Evolutionary conservation across 2,797 vertebrate species (phyloP).

Genomic region (Sylvilagus floridanus): DNA sequence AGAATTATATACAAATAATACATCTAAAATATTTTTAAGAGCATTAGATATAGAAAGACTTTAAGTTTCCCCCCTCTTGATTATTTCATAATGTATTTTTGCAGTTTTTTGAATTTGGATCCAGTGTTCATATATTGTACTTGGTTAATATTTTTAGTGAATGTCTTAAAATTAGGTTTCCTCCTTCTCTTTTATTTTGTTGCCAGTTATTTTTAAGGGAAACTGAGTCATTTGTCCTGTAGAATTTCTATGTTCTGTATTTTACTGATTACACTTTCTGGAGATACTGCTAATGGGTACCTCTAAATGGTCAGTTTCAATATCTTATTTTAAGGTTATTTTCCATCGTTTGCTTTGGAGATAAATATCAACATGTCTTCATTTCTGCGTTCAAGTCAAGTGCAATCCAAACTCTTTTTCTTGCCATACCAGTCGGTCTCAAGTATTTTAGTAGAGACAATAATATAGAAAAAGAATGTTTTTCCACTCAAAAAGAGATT

Average conservation of each 20-base stretch:
- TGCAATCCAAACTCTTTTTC: conserved; percentile 13
- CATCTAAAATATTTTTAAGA: conserved; percentile 30
- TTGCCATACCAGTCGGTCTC: background rate
- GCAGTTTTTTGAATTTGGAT: background rate
- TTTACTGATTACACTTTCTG: background rate
- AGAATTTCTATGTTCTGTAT: conserved; percentile 5
- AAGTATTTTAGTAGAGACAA: conserved; percentile 62
- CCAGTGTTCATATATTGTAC: background rate
- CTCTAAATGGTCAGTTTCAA: conserved; percentile 23
- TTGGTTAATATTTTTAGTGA: conserved; percentile 21
- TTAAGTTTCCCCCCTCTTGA: background rate
- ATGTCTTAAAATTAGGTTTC: conserved; percentile 44
- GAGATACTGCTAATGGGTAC: background rate
- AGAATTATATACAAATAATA: background rate
- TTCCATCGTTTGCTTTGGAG: conserved; percentile 31
- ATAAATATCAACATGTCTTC: conserved; percentile 10
- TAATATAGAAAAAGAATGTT: background rate
- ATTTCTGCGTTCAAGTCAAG: conserved; percentile 4
- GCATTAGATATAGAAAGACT: background rate
- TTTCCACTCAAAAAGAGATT: background rate
- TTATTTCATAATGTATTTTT: background rate
- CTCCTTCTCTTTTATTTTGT: conserved; percentile 16
- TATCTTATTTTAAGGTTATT: conserved; percentile 51
- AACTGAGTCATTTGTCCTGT: conserved; percentile 19
- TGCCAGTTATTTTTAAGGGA: conserved; percentile 20